Evolutionary conservation across 2,113 vertebrate genomes (phyloP), one percentile per base, ranked within the genome.

Genomic region (Plotosus lineatus): DNA sequence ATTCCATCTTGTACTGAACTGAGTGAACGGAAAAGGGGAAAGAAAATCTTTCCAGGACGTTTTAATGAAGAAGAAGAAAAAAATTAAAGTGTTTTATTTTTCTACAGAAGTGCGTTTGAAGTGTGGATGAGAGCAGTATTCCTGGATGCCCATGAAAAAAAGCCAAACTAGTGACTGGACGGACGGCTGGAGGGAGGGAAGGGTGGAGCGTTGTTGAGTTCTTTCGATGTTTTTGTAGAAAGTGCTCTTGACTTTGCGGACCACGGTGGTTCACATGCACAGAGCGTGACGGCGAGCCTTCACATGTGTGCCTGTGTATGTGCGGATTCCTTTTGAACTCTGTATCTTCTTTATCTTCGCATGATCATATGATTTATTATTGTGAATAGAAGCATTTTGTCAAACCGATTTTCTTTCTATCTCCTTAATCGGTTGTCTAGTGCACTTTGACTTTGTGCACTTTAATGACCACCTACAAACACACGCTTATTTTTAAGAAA

Each of bases 321-420:
- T 50, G 80, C 55, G 71, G 28, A 56, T 46, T 50, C 31, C 14
- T 23, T 78, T 68, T 23, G 48, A 72, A 55, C 44, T 60, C 69
- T 42, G 61, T 53, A 56, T 48, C 51, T 61, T 55, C 26, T 71
- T 69, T n/a, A n/a, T 42, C 69, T 82, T 48, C 28, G 42, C 38
- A 23, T 31, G n/a, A 58, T 65, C 6, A 38, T 76, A 79, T 82
- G 68, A 58, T 55, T 82, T 56, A 80, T 51, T 73, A 73, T 80
- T 85, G 81, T 85, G 80, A 82, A 85, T 82, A 82, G 72, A 73
- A 44, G 58, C 61, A 26, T 82, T 79, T 82, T 73, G 80, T 82
- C 60, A 10, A 65, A 23, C 23, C 8, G 9, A 19, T 60, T 33
- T 65, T 71, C 60, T 8, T 44, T 60, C 26, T 68, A 66, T 44